These are phyloP conservation scores for Drosophila bifasciata DNA, from an alignment of 1,140 invertebrate genomes.

Conservation along the genomic window DNA sequence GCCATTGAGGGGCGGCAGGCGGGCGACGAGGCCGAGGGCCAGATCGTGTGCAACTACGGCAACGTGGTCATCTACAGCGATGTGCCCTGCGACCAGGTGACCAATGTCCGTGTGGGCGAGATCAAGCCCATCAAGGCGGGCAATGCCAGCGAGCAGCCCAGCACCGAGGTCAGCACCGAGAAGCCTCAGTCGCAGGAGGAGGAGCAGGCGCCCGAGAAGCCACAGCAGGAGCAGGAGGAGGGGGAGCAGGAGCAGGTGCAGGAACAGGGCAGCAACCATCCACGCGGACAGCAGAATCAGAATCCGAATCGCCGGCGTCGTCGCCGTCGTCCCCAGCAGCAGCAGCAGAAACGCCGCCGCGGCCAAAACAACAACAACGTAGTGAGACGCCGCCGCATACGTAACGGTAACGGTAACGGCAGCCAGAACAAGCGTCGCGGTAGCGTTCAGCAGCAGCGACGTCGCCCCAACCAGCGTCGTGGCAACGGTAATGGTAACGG, in stretches of 20 bases:
- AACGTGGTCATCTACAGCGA: slow-evolving; percentile 78
- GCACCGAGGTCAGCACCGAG: slow-evolving; percentile 6
- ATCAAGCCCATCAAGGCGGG: slow-evolving; percentile 36
- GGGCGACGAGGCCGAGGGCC: slow-evolving; percentile 18
- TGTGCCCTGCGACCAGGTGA: slow-evolving; percentile 78
- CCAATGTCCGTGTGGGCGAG: slow-evolving; percentile 59
- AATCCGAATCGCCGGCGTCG: slow-evolving; percentile 31
- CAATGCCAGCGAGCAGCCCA: slow-evolving; percentile 2
- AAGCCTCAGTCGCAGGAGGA: neutral
- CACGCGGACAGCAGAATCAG: slow-evolving; percentile 37
- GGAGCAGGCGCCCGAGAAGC: slow-evolving; percentile 6
- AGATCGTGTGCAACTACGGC: slow-evolving; percentile 76
- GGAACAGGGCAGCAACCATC: slow-evolving; percentile 14
- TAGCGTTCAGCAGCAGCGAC: slow-evolving; percentile 36
- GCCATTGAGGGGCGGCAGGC: slow-evolving; percentile 70
- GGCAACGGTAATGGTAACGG: slow-evolving; percentile 26
- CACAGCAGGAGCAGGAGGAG: neutral
- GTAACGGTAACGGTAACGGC: slow-evolving; percentile 14
- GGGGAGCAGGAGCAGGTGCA: slow-evolving; percentile 1
- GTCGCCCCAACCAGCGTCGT: slow-evolving; percentile 51
- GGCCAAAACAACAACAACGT: slow-evolving; percentile 14
- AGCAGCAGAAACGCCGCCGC: slow-evolving; percentile 21
- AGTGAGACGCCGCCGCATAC: slow-evolving; percentile 3
- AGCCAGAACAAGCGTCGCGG: slow-evolving; percentile 38
- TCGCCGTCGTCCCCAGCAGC: slow-evolving; percentile 42